Evolutionary conservation across 1,140 invertebrate species (phyloP).

Genomic region (Trichonephila inaurata): DNA sequence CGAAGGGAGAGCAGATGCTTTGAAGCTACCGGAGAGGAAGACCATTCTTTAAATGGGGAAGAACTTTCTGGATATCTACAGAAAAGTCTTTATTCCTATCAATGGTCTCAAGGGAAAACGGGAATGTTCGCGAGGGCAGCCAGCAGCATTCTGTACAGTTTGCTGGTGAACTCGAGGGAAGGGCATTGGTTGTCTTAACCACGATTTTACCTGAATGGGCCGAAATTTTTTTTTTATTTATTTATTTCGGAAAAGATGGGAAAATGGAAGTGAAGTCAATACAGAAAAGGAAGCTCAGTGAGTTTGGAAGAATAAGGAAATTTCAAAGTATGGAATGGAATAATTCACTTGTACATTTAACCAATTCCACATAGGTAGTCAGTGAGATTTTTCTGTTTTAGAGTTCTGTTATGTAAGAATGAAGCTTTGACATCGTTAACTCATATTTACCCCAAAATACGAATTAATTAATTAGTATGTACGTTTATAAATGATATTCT

Average conservation of each 20-base stretch:
- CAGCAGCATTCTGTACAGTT: background rate
- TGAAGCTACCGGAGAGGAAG: background rate
- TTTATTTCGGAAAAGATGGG: background rate
- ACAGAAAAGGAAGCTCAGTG: background rate
- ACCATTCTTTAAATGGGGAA: conserved; percentile 18
- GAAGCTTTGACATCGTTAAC: too few relatives aligned
- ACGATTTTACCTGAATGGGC: background rate
- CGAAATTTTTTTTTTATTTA: conserved; percentile 14
- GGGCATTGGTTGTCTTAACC: conserved; percentile 6
- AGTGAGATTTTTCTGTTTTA: too few relatives aligned
- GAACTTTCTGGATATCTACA: background rate
- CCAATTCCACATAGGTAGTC: too few relatives aligned
- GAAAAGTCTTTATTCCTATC: conserved; percentile 15
- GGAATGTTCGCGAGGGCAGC: background rate
- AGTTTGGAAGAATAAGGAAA: background rate
- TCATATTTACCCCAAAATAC: too few relatives aligned
- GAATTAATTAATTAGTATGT: too few relatives aligned
- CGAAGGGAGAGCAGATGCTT: background rate
- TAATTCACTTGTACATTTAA: too few relatives aligned
- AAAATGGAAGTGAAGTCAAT: background rate
- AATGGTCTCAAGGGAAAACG: background rate
- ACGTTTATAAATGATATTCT: too few relatives aligned
- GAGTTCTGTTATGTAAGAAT: too few relatives aligned
- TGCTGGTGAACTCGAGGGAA: background rate
- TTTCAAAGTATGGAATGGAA: too few relatives aligned